These are phyloP conservation scores for Tragelaphus buxtoni DNA, from an alignment of 2,113 vertebrate species.

Conservation along the genomic window DNA sequence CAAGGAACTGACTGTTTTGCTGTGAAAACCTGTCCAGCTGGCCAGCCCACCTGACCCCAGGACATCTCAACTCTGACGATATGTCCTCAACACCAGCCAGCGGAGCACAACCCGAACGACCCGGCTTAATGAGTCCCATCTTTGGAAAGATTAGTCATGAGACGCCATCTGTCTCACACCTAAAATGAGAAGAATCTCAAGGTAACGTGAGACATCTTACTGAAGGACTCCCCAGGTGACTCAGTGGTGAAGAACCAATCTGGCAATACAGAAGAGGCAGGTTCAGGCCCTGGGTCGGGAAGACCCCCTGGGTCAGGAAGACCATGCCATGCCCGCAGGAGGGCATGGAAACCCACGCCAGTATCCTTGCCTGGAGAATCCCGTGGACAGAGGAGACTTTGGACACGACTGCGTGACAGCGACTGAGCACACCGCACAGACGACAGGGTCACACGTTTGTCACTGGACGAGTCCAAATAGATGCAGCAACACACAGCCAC, in stretches of 20 bases:
- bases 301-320: background rate
- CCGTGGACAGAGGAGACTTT: background rate
- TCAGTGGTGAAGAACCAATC: background rate
- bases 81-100: background rate
- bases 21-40: background rate
- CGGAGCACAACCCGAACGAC: rapidly evolving
- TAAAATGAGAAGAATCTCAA: background rate
- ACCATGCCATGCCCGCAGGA: background rate
- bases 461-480: background rate
- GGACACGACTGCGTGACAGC: background rate
- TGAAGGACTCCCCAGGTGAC: background rate
- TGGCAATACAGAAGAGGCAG: rapidly evolving
- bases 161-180: background rate
- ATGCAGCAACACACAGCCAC: background rate
- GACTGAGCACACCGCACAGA: rapidly evolving
- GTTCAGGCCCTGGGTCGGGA: background rate
- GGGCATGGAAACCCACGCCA: background rate
- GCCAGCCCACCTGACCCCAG: background rate
- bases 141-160: background rate
- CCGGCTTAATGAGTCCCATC: background rate
- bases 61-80: background rate
- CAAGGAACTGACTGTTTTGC: background rate
- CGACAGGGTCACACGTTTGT: background rate
- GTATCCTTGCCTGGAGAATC: background rate
- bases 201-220: background rate